A percentile compares a stretch with the other conserved stretches of the same genome.
phyloP scores from a whole-genome alignment of 2,888 invertebrate genomes.

The Sarcophaga caerulescens region DNA sequence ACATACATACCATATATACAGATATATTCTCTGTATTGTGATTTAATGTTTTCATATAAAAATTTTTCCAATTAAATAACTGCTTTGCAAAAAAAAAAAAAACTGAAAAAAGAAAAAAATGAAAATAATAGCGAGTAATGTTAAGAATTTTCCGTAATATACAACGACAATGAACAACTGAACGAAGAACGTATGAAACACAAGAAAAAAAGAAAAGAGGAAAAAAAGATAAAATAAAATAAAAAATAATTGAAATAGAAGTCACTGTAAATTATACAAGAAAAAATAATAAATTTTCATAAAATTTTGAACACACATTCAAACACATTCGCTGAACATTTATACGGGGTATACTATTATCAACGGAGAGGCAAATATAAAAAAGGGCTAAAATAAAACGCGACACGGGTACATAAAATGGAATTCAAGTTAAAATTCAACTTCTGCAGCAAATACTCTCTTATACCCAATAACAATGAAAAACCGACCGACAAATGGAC shows the following conservation, averaged over 20 bases:
- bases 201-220: not conserved
- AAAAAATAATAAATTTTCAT: conserved; percentile 72
- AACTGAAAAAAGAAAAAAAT: conserved; percentile 7
- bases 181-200: conserved; percentile 2
- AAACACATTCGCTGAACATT: not conserved
- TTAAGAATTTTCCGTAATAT: conserved; percentile 52
- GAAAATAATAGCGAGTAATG: not conserved
- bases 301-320: conserved; percentile 57
- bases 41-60: conserved; percentile 65
- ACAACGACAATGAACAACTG: conserved; percentile 32
- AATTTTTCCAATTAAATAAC: conserved; percentile 62
- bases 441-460: not conserved
- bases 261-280: conserved; percentile 71
- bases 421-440: conserved; percentile 33
- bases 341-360: conserved; percentile 45
- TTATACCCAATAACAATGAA: not conserved
- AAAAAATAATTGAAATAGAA: conserved; percentile 72
- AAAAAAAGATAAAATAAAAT: conserved; percentile 50
- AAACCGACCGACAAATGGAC: not conserved
- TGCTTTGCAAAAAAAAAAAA: conserved; percentile 34
- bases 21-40: conserved; percentile 42
- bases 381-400: conserved; percentile 71
- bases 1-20: too few relatives aligned
- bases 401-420: conserved; percentile 70
- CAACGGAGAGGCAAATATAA: conserved; percentile 64